Base-by-base conservation (phyloP, 2,888 invertebrate species). In the Chymomyza fuscimana region DNA sequence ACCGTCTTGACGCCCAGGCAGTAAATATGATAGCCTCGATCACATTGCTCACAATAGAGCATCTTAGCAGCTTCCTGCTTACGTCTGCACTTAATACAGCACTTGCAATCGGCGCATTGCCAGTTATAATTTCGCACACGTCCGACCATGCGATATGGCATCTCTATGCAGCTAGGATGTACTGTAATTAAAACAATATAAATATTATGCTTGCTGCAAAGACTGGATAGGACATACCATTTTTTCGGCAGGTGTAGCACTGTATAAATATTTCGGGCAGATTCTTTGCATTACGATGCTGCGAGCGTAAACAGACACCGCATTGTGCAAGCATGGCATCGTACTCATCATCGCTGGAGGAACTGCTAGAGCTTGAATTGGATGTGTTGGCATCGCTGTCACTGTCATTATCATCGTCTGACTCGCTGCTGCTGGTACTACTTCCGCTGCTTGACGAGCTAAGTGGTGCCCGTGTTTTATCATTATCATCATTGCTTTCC, bases 31-130 rank as follows among this genome's bases (percentile, higher is more conserved):
- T 96, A 97, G 92, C 98, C 98, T 89, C 98, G 93, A 93, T 98
- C 98, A 92, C 98, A 98, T 89, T 96, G 95, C 92, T 98, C 98
- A 92, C 98, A 98, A 92, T 96, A 97, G 89, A 98, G 94, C 97
- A 98, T 97, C 92, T 97, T 96, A 89, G 96, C 96, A 93, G 96
- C 96, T 91, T 96, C 96, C 78, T 95, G 95, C 50, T 96, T 95
- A 90, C 95, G 95, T 82, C 94, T 94, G 92, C 98, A 98, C 79
- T 95, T 94, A 76, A 95, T 94, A 92, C 98, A 98, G 63, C 95
- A 94, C 93, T 98, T 98, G 92, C 98, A 98, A 85, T 97, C 97
- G 81, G 96, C 96, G 91, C 98, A 98, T 92, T 97, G 97, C 98
- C 98, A 98, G 87, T 95, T 94, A 92, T 98, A 98, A 78, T 94